These are phyloP conservation scores for Lucifuga dentata DNA, from an alignment of 2,113 vertebrate genomes.

Conservation along the genomic window DNA sequence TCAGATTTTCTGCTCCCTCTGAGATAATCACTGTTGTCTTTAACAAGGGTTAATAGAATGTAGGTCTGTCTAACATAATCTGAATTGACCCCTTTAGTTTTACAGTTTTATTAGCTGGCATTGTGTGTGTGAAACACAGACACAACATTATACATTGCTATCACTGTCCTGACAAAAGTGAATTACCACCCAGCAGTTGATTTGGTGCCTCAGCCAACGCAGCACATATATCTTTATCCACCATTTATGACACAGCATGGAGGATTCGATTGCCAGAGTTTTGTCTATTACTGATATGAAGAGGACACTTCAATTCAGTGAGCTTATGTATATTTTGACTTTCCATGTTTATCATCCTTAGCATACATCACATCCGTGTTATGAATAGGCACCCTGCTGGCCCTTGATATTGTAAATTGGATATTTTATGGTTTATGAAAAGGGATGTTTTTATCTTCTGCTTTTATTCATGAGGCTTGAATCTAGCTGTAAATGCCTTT, in stretches of 20 bases:
- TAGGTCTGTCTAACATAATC: not conserved
- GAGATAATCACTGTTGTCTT: no score
- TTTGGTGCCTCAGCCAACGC: constrained; percentile 69
- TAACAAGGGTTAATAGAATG: no score
- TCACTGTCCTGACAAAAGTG: constrained; percentile 65
- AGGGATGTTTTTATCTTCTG: constrained; percentile 73
- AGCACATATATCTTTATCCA: constrained; percentile 68
- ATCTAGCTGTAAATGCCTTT: constrained; percentile 66
- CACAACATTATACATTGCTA: constrained; percentile 64
- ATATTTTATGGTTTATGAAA: constrained; percentile 83
- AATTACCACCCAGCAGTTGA: constrained; percentile 73
- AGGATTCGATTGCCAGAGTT: constrained; percentile 72
- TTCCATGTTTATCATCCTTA: constrained; percentile 79
- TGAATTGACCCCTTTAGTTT: constrained; percentile 15
- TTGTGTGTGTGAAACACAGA: constrained; percentile 47
- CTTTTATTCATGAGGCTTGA: constrained; percentile 75
- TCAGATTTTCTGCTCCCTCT: not conserved
- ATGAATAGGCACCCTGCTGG: constrained; percentile 75
- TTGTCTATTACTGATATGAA: constrained; percentile 73
- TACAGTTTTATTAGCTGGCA: constrained; percentile 29
- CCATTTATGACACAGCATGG: constrained; percentile 52
- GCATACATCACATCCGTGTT: constrained; percentile 73
- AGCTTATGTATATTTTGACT: constrained; percentile 75
- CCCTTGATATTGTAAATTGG: constrained; percentile 83
- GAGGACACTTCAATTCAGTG: constrained; percentile 62